These are phyloP conservation scores for Griposia aprilina DNA, from an alignment of 2,888 invertebrate species.

Conservation along the genomic window DNA sequence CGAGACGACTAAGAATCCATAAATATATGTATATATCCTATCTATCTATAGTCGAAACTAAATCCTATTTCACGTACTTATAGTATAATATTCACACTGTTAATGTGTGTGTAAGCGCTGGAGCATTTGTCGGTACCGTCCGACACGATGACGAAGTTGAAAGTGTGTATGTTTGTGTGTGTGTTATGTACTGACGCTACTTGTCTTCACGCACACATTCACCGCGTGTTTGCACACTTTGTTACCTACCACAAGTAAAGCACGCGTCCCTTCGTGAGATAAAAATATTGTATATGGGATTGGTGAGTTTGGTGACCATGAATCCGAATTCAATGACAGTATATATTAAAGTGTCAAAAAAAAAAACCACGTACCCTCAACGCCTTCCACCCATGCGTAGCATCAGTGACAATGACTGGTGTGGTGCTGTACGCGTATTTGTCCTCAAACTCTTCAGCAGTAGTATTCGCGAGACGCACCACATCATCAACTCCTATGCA, in stretches of 20 bases:
- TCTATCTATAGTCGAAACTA: neutral
- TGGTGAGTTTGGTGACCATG: neutral
- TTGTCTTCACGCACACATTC: too few relatives aligned
- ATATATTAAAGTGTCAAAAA: neutral
- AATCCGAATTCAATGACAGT: neutral
- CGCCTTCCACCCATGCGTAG: constrained; percentile 95
- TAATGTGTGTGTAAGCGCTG: too few relatives aligned
- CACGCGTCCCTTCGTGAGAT: too few relatives aligned
- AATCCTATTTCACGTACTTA: neutral
- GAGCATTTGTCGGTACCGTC: too few relatives aligned
- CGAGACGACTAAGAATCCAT: neutral
- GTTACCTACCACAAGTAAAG: too few relatives aligned
- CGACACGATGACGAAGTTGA: too few relatives aligned
- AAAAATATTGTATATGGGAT: neutral
- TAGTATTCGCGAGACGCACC: constrained; percentile 92
- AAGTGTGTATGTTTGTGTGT: too few relatives aligned
- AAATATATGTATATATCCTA: too few relatives aligned
- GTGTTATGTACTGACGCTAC: too few relatives aligned
- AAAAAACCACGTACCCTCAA: constrained; percentile 80
- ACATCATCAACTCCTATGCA: constrained; percentile 92
- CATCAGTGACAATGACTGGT: constrained; percentile 97
- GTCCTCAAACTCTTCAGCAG: constrained; percentile 93
- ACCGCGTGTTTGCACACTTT: too few relatives aligned
- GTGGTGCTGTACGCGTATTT: constrained; percentile 94
- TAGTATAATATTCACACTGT: too few relatives aligned